Base-by-base conservation (phyloP, 2,888 invertebrate genomes). In the Drosophila vallismaia region DNA sequence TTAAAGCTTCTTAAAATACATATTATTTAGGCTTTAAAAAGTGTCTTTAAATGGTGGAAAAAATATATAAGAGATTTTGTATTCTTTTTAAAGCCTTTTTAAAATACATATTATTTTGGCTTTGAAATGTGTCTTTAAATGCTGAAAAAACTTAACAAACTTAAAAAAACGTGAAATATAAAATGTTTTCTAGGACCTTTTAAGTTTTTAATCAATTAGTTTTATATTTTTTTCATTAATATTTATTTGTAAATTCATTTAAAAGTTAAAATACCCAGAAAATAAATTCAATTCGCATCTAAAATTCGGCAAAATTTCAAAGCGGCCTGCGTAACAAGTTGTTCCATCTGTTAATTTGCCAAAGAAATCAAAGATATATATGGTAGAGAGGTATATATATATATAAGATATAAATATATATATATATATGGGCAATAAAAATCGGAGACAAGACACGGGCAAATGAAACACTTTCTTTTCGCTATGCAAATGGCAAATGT, bases 291-390 rank as follows among this genome's bases (percentile, higher is more conserved):
- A 24, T n/a, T 19, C 29, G 28, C 42, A 33, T 66, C 42, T 9
- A 10, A 45, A 38, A 33, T 46, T 69, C 70, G 70, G 70, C 69
- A 55, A 49, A 52, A 62, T 69, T 45, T 68, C 70, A 70, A 70
- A 70, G 60, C 60, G 69, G 12, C 7, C 9, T 53, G 69, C 69
- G 71, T 74, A 67, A 58, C 59, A 67, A 64, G 72, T 71, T 63
- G 36, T 46, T 63, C 69, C 38, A 62, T 71, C 66, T 78, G 76
- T 78, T 80, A 83, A 83, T 79, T 80, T 79, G 82, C 60, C 49
- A 48, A 70, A 50, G 50, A 64, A 62, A 64, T 40, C 52, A 46
- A 45, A 26, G 45, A n/a, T 33, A 36, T 14, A 63, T 9, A 19
- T 10, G 19, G 19, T 19, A 19, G 1, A 33, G 33, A 9, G 1